Conservation (phyloP, 2,113 vertebrate genomes). For the Strigops habroptila region DNA sequence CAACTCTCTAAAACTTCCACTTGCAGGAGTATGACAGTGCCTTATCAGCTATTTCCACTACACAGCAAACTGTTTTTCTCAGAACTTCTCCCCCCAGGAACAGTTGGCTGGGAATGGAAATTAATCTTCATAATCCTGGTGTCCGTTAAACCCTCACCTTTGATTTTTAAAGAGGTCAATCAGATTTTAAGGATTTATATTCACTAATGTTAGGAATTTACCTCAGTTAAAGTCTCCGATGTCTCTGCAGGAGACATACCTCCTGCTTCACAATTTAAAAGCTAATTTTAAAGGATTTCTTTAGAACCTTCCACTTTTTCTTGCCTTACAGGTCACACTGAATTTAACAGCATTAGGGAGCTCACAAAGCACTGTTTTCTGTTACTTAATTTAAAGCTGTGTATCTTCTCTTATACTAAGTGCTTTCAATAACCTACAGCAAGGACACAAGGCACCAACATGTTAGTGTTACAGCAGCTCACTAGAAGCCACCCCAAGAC, state of each 20-base stretch:
- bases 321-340: background rate
- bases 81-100: slow-evolving; percentile 4
- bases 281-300: background rate
- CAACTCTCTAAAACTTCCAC: background rate
- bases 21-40: background rate
- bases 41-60: background rate
- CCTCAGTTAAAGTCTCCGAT: background rate
- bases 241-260: background rate
- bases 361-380: background rate
- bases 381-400: background rate
- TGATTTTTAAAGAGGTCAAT: slow-evolving; percentile 58
- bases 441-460: background rate
- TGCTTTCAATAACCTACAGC: background rate
- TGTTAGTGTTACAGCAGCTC: background rate
- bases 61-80: slow-evolving; percentile 16
- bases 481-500: background rate
- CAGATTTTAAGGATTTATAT: slow-evolving; percentile 48
- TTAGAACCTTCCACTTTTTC: background rate
- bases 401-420: background rate
- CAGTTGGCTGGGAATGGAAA: slow-evolving; percentile 45
- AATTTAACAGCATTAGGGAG: background rate
- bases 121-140: slow-evolving; percentile 66
- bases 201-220: slow-evolving; percentile 51
- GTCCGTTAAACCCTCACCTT: slow-evolving; percentile 51
- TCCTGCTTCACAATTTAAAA: slow-evolving; percentile 17